phyloP scores from a whole-genome alignment of 2,888 invertebrate genomes.

The Hypomecis punctinalis region DNA sequence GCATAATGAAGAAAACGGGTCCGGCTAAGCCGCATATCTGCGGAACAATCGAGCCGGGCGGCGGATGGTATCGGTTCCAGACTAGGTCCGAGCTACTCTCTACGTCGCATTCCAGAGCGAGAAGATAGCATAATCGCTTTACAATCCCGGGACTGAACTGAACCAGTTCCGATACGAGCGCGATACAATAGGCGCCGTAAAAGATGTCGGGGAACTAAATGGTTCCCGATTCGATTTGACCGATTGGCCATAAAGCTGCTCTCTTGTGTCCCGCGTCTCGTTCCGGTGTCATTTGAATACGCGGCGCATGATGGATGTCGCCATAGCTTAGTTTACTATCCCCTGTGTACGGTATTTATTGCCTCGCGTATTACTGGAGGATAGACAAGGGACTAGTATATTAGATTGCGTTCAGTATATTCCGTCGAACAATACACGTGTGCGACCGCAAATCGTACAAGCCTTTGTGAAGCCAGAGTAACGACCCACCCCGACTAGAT shows the following conservation, averaged over 20 bases:
- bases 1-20: conserved; percentile 60
- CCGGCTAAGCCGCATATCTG: conserved; percentile 51
- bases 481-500: conserved; percentile 36
- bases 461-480: conserved; percentile 35
- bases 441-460: conserved; percentile 38
- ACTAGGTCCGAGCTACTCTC: conserved; percentile 49
- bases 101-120: conserved; percentile 57
- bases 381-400: conserved; percentile 26
- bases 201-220: conserved; percentile 75
- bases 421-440: conserved; percentile 38
- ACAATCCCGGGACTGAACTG: conserved; percentile 54
- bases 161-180: conserved; percentile 40
- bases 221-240: conserved; percentile 64
- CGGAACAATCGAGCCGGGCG: conserved; percentile 46
- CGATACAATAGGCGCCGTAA: conserved; percentile 70
- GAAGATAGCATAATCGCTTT: conserved; percentile 51
- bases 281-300: conserved; percentile 58
- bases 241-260: conserved; percentile 69
- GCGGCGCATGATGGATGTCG: conserved; percentile 57
- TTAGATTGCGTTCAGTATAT: conserved; percentile 34
- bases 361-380: conserved; percentile 31
- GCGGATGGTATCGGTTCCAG: conserved; percentile 53
- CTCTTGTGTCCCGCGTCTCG: conserved; percentile 52
- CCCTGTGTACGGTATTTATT: conserved; percentile 46
- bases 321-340: conserved; percentile 59